phyloP scores from a whole-genome alignment of 2,888 invertebrate species.

The Drosophila yooni region DNA sequence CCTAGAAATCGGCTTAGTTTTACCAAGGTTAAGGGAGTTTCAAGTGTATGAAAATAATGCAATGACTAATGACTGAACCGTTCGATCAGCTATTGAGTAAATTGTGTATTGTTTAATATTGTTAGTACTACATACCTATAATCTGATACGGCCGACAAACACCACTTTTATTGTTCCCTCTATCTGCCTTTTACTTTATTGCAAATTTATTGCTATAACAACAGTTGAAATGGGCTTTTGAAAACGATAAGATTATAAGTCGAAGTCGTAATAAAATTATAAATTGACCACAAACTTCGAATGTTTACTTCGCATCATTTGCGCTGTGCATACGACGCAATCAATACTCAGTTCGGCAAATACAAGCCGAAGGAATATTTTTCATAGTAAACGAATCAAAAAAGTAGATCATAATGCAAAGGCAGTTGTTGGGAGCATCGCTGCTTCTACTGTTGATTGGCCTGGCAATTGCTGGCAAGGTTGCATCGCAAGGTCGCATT shows the following conservation, averaged over 20 bases:
- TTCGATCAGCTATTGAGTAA: not conserved
- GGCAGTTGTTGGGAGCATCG: not conserved
- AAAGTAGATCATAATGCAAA: conserved; percentile 28
- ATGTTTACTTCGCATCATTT: conserved; percentile 33
- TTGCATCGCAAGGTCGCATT: conserved; percentile 57
- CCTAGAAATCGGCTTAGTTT: not conserved
- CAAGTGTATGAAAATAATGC: not conserved
- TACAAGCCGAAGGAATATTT: not conserved
- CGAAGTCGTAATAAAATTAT: conserved; percentile 38
- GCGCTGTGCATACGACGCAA: conserved; percentile 38
- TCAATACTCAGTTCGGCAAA: not conserved
- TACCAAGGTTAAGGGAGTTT: not conserved
- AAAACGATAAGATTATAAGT: conserved; percentile 69
- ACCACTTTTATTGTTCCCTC: not conserved
- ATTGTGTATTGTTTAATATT: not conserved
- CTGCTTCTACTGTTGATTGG: conserved; percentile 18
- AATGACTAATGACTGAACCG: not conserved
- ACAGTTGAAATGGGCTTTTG: conserved; percentile 28
- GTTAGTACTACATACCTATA: not conserved
- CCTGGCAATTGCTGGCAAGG: not conserved
- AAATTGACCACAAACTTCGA: conserved; percentile 1
- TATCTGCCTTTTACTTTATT: not conserved
- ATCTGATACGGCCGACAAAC: conserved; percentile 5
- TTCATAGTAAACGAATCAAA: not conserved
- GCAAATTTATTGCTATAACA: conserved; percentile 44